Base-by-base conservation (phyloP, 2,888 invertebrate genomes). In the Merodon equestris region DNA sequence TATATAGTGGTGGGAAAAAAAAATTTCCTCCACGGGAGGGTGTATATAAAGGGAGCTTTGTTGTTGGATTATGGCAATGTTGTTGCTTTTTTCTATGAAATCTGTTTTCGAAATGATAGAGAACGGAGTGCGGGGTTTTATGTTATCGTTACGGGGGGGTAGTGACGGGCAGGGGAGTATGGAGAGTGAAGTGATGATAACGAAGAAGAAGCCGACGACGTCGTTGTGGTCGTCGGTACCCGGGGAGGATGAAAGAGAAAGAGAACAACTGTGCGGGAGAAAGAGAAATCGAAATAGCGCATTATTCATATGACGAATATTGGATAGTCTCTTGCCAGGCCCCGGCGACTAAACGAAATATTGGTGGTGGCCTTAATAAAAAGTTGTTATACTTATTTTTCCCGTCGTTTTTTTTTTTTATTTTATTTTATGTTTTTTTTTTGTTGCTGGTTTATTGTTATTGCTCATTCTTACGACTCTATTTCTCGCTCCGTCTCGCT, bases 251-350 rank as follows among this genome's bases (percentile, higher is more conserved):
- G n/a, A n/a, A n/a, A 2, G 27, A 27, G 27, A 27, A 27, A 27
- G 27, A 27, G 27, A 27, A 7, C 27, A 7, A 27, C 7, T 4
- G 27, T 7, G 70, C 53, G 57, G 40, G 53, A 60, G 53, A 68
- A 63, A 79, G 73, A 79, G 57, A 74, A 79, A 79, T 74, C 79
- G 79, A 70, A 79, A 79, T 79, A 79, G 79, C 68, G 64, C 79
- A 79, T 79, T 74, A 79, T 79, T 79, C 79, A 74, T 79, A 79
- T 74, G 79, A 79, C 79, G 79, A 79, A 74, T 74, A 79, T 79
- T 79, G 64, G 75, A 83, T 85, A 86, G 87, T 86, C 86, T 87
- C 87, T 84, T 85, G 86, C 85, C 82, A 83, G 87, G 87, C 87
- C 83, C 81, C 82, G 27, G 77, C 40, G 40, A 54, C 54, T 14